Percentiles rank a stretch among this genome's conserved stretches.
Evolutionary conservation across 2,113 vertebrate species (phyloP).

Genomic region (Pseudonaja textilis): DNA sequence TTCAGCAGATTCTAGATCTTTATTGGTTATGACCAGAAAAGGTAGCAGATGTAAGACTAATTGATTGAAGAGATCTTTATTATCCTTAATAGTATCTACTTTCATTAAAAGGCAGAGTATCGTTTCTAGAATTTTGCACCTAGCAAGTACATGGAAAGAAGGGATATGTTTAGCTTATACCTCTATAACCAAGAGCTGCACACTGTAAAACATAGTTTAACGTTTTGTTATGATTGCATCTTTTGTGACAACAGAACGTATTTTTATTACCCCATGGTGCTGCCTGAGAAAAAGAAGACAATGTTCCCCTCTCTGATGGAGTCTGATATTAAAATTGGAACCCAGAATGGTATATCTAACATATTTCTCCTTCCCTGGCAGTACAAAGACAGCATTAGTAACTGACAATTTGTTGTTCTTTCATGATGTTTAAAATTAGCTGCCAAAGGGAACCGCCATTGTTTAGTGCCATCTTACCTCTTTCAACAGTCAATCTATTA

Average conservation of each 20-base stretch:
- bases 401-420: background rate
- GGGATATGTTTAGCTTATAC: background rate
- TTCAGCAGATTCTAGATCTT: slow-evolving; percentile 66
- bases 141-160: slow-evolving; percentile 43
- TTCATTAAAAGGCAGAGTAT: slow-evolving; percentile 72
- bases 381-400: background rate
- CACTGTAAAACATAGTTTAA: background rate
- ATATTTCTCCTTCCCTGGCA: too few species aligned
- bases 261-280: background rate
- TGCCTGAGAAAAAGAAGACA: background rate
- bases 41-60: slow-evolving; percentile 77
- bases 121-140: slow-evolving; percentile 76
- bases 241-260: background rate
- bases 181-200: background rate
- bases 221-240: background rate
- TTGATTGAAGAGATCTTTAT: slow-evolving; percentile 59
- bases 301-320: background rate
- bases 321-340: background rate
- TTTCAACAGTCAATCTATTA: background rate
- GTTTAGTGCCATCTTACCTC: background rate
- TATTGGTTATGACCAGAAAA: slow-evolving; percentile 74
- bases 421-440: background rate
- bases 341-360: background rate
- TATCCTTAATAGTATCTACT: slow-evolving; percentile 62
- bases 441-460: background rate